phyloP scores from a whole-genome alignment of 2,888 invertebrate genomes.

The Metalampra italica region DNA sequence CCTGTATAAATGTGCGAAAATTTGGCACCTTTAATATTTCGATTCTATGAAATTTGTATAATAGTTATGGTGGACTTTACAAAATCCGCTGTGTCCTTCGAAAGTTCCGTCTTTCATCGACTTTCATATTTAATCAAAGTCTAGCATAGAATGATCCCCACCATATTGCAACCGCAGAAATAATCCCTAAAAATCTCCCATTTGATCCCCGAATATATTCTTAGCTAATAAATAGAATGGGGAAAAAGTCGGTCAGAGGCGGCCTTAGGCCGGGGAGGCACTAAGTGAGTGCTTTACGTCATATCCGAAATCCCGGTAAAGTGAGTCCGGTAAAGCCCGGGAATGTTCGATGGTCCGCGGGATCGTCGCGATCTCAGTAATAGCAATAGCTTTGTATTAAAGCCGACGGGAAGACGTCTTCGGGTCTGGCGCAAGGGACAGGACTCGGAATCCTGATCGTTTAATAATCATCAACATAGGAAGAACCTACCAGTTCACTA shows the following conservation, averaged over 20 bases:
- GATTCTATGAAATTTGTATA: too few species aligned
- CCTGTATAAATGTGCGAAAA: too few species aligned
- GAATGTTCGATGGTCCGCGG: conserved; percentile 70
- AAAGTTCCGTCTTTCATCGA: neutral
- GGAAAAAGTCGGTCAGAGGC: conserved; percentile 68
- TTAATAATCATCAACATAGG: too few species aligned
- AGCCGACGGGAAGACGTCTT: conserved; percentile 65
- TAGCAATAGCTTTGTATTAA: conserved; percentile 78
- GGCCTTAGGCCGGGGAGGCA: conserved; percentile 31
- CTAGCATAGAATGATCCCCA: conserved; percentile 34
- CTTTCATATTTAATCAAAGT: neutral
- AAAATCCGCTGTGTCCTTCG: neutral
- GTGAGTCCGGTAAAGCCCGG: conserved; percentile 71
- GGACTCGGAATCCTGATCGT: conserved; percentile 18
- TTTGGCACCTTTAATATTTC: too few species aligned
- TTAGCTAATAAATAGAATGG: conserved; percentile 68
- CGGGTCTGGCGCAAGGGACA: conserved; percentile 55
- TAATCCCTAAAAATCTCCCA: conserved; percentile 48
- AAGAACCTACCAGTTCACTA: too few species aligned
- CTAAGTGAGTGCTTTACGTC: conserved; percentile 76
- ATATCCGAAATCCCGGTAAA: conserved; percentile 77
- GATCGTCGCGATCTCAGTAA: conserved; percentile 68
- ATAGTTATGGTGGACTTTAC: too few species aligned
- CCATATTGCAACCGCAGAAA: conserved; percentile 54
- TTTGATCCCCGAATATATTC: conserved; percentile 63